phyloP scores from a whole-genome alignment of 2,113 vertebrate species.

The Charina bottae region DNA sequence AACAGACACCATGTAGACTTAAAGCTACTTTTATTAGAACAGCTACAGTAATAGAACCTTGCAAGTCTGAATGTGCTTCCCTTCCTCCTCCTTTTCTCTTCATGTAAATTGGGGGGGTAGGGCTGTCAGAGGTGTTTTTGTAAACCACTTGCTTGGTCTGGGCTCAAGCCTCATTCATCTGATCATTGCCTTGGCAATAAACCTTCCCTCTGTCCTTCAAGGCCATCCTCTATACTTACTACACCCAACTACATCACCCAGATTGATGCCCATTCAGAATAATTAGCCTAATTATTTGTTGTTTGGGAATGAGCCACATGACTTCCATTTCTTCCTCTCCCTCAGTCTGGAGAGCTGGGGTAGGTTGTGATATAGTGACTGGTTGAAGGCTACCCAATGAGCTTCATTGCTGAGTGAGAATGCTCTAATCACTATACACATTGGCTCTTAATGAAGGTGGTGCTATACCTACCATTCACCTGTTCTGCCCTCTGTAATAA shows the following conservation, averaged over 20 bases:
- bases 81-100: not conserved
- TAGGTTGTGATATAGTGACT: not conserved
- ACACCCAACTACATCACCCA: not conserved
- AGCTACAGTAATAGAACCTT: not conserved
- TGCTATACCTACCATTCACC: not conserved
- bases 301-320: not conserved
- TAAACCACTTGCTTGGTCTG: not conserved
- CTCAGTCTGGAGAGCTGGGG: not conserved
- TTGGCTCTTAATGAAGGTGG: not conserved
- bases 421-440: not conserved
- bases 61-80: not conserved
- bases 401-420: not conserved
- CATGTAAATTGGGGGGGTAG: not conserved
- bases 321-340: not conserved
- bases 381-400: not conserved
- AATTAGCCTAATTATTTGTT: not conserved
- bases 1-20: not conserved
- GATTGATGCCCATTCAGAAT: not conserved
- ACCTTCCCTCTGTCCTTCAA: not conserved
- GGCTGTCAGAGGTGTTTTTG: not conserved
- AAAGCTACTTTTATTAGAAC: not conserved
- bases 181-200: not conserved
- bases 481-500: not conserved
- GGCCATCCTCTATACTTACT: not conserved
- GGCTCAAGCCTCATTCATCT: not conserved